Percentiles rank a stretch among this genome's conserved stretches.
Evolutionary conservation across 2,797 vertebrate species (phyloP).

Genomic region (Danionella dracula): DNA sequence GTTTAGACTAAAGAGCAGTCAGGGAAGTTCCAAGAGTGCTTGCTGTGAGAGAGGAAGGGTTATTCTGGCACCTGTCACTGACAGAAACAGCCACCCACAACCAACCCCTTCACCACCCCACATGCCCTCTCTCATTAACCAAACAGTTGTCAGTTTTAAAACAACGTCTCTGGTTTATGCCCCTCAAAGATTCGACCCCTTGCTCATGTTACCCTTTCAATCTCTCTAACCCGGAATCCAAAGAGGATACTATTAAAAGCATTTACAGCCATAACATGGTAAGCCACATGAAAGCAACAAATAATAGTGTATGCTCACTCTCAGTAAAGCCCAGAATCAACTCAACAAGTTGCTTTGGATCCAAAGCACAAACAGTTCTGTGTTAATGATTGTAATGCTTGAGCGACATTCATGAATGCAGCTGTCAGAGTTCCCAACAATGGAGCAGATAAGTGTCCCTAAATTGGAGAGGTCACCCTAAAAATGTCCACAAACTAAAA

Average conservation of each 20-base stretch:
- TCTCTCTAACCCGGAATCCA: neutral
- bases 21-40: constrained; percentile 30
- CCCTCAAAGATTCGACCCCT: neutral
- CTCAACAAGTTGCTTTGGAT: constrained; percentile 32
- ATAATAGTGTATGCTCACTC: neutral
- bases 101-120: constrained; percentile 9
- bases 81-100: constrained; percentile 17
- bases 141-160: constrained; percentile 24
- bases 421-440: neutral
- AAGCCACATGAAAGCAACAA: constrained; percentile 17
- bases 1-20: constrained; percentile 1
- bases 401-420: neutral
- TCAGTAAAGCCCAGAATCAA: neutral
- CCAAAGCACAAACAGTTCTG: constrained; percentile 17
- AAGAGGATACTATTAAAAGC: constrained; percentile 15
- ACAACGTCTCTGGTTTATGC: neutral
- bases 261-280: constrained; percentile 10
- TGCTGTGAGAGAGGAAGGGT: constrained; percentile 43
- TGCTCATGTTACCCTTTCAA: neutral
- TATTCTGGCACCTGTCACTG: constrained; percentile 43
- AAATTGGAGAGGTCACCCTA: constrained; percentile 20
- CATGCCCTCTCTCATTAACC: constrained; percentile 12
- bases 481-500: neutral
- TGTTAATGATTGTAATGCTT: constrained; percentile 16
- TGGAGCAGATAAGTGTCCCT: no score